Base-by-base conservation (phyloP, 2,797 vertebrate species). In the Cacajao melanocephalus region DNA sequence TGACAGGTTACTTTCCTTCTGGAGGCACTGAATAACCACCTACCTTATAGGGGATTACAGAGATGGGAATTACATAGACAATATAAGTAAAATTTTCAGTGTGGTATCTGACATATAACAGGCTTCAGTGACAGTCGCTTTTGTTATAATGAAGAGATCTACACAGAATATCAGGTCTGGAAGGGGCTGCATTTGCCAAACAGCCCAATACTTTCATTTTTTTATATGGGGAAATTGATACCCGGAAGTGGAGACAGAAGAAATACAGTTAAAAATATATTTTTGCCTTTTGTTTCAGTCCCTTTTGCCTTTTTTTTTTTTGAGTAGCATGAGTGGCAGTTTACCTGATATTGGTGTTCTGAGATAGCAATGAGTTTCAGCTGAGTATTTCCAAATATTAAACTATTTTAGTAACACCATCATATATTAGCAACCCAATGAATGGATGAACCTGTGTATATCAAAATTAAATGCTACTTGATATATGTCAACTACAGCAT, bases 371-470 rank as follows among this genome's bases (percentile, higher is more conserved):
- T 76, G 17, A 93, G 44, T 85, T 95, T 95, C 50, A 82, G 64
- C 7, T 41, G 83, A 61, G 73, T 55, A 89, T 93, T 97, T 96
- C 70, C 67, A 93, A 89, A 91, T 86, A 92, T 57, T 95, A 96
- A 96, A 48, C 44, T 92, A 92, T 55, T 93, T 86, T 46, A 96
- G 44, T 86, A 86, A 78, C n/a, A 91, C 2, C 64, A 28, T 81
- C 67, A 52, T 72, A 41, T 41, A 48, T 86, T 89, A 89, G 93
- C 73, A 92, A 85, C 26, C 44, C 10, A 94, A 76, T 39, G 64
- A 96, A 81, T 30, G 48, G 83, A 83, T 70, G 41, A 76, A 76
- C 20, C 46, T 52, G 24, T 96, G 55, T 88, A 88, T 58, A 92
- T 92, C 10, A 82, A 96, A 95, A 89, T 94, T 92, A 82, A 94